Evolutionary conservation across 2,113 vertebrate genomes (phyloP).

Genomic region (Dascyllus trimaculatus): DNA sequence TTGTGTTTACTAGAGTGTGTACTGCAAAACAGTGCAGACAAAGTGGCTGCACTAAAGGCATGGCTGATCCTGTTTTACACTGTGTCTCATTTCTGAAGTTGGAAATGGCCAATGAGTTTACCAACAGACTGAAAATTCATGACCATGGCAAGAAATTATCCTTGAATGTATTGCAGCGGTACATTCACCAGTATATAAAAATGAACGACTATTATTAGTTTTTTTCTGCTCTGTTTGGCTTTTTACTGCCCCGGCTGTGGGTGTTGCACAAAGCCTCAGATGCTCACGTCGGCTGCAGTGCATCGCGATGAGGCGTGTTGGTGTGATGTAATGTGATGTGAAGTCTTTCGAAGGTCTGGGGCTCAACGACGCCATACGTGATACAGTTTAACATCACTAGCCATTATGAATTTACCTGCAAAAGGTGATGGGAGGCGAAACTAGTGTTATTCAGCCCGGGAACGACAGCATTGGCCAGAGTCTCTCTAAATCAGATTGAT

Average conservation of each 20-base stretch:
- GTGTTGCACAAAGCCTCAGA: constrained; percentile 22
- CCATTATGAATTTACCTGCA: constrained; percentile 72
- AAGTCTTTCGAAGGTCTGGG: constrained; percentile 56
- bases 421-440: constrained; percentile 66
- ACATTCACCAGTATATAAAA: constrained; percentile 34
- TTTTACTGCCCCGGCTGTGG: constrained; percentile 34
- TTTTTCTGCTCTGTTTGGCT: constrained; percentile 57
- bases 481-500: constrained; percentile 82
- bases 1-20: not conserved
- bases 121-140: constrained; percentile 50
- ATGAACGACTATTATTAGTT: constrained; percentile 33
- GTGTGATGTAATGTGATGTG: constrained; percentile 65
- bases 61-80: constrained; percentile 60
- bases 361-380: constrained; percentile 41
- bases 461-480: constrained; percentile 73
- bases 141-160: constrained; percentile 41
- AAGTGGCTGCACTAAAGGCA: constrained; percentile 46
- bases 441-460: constrained; percentile 69
- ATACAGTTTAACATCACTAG: constrained; percentile 63
- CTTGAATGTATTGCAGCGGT: constrained; percentile 37
- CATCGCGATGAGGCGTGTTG: constrained; percentile 18
- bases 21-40: constrained; percentile 22
- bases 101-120: constrained; percentile 62
- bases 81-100: constrained; percentile 55
- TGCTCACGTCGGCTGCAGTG: constrained; percentile 26